phyloP scores from a whole-genome alignment of 2,888 invertebrate genomes.

The Ochlodes sylvanus region DNA sequence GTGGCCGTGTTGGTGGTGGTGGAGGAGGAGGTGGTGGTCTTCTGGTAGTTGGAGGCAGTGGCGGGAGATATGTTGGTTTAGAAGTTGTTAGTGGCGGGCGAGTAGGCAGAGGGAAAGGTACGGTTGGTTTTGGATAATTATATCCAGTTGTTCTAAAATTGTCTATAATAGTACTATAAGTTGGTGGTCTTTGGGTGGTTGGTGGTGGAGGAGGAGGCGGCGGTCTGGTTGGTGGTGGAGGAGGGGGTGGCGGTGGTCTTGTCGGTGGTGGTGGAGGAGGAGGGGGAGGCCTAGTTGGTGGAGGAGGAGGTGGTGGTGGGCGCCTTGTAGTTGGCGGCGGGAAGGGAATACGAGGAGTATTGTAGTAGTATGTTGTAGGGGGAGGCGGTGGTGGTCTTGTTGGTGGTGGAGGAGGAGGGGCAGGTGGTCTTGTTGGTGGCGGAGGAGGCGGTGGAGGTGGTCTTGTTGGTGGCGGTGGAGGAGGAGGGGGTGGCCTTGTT shows the following conservation, averaged over 20 bases:
- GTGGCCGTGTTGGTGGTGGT: constrained; percentile 43
- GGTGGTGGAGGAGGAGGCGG: too few species aligned
- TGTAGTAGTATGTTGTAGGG: constrained; percentile 32
- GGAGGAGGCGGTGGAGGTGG: constrained; percentile 44
- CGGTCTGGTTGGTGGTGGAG: constrained; percentile 38
- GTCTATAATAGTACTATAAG: too few species aligned
- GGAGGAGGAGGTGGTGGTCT: constrained; percentile 41
- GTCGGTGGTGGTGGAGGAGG: constrained; percentile 41
- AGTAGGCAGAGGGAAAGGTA: too few species aligned
- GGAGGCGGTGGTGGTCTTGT: constrained; percentile 41
- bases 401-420: constrained; percentile 45
- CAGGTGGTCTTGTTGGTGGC: constrained; percentile 43
- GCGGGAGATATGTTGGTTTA: too few species aligned
- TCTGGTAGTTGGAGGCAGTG: neutral
- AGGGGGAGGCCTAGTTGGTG: constrained; percentile 40
- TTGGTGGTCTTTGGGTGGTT: too few species aligned
- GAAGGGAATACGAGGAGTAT: constrained; percentile 15
- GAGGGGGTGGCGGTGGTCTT: constrained; percentile 39
- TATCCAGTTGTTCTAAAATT: too few species aligned
- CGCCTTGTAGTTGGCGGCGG: constrained; percentile 40
- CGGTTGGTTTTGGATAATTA: too few species aligned
- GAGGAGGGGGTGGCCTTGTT: constrained; percentile 27
- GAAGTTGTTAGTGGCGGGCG: too few species aligned
- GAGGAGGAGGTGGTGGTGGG: constrained; percentile 46
- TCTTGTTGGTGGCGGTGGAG: constrained; percentile 39